Percentiles rank a stretch among this genome's conserved stretches.
Evolutionary conservation across 2,113 vertebrate genomes (phyloP).

Genomic region (Malurus melanocephalus): DNA sequence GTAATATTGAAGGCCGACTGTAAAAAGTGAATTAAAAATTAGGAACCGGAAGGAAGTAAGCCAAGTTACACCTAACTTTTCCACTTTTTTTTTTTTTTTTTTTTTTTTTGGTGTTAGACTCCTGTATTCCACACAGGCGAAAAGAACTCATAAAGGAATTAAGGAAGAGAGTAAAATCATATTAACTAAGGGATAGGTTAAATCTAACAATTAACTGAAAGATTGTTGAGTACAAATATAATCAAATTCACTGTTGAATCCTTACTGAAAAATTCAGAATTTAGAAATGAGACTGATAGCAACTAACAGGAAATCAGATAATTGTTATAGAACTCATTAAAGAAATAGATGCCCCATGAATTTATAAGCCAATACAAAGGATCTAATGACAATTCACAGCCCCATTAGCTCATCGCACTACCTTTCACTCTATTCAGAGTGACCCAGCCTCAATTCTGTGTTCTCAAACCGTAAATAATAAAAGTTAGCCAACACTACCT

Average conservation of each 20-base stretch:
- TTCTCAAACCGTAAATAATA: neutral
- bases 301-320: neutral
- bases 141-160: neutral
- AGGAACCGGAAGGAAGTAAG: neutral
- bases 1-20: neutral
- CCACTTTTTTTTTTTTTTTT: too few species aligned
- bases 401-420: neutral
- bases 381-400: neutral
- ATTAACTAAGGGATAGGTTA: neutral
- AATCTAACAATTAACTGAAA: neutral
- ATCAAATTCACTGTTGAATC: neutral
- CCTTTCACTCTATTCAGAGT: neutral
- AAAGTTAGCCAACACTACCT: neutral
- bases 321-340: neutral
- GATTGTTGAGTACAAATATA: neutral
- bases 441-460: neutral
- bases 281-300: neutral
- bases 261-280: neutral
- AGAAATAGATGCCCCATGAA: neutral
- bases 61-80: neutral
- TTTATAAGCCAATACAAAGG: neutral
- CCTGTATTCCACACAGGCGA: neutral
- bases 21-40: slow-evolving; percentile 2
- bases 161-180: neutral
- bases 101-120: neutral